Percentiles rank a stretch among this genome's conserved stretches.
Conservation (phyloP, 2,113 vertebrate species). For the Silurus glanis region DNA sequence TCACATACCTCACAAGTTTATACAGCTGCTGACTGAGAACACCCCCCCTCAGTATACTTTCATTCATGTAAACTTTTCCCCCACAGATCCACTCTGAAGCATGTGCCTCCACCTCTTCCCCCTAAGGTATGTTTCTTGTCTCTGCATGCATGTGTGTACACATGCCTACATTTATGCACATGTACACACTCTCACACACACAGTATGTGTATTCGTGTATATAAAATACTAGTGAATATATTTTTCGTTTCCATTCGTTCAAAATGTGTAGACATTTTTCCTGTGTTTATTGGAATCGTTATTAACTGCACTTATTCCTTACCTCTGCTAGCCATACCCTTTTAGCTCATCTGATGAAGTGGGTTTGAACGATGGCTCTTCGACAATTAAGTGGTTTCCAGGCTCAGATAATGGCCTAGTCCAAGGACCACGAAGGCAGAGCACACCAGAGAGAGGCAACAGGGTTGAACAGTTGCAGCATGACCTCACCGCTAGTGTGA, state of each 20-base stretch:
- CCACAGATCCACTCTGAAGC: constrained; percentile 85
- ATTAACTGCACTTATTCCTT: constrained; percentile 31
- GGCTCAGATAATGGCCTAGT: constrained; percentile 75
- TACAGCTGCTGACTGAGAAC: not conserved
- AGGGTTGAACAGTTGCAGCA: constrained; percentile 69
- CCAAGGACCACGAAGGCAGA: constrained; percentile 79
- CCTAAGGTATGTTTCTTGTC: constrained; percentile 82
- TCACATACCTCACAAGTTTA: not conserved
- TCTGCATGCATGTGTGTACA: not conserved
- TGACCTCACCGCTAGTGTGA: constrained; percentile 79
- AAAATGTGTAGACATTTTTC: not conserved
- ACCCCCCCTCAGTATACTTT: not conserved
- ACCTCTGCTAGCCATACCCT: constrained; percentile 77
- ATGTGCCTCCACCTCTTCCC: constrained; percentile 87
- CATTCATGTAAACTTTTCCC: not conserved
- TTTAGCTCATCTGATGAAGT: constrained; percentile 83
- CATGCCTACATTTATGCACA: not conserved
- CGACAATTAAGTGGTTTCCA: constrained; percentile 85
- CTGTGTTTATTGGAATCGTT: not conserved
- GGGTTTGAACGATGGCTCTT: constrained; percentile 78
- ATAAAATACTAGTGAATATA: not conserved
- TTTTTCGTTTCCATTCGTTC: not conserved
- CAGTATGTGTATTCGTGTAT: not conserved
- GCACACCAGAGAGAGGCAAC: constrained; percentile 82
- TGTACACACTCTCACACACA: too few relatives aligned